Base-by-base conservation (phyloP, 2,113 vertebrate species). In the Danionella cerebrum region DNA sequence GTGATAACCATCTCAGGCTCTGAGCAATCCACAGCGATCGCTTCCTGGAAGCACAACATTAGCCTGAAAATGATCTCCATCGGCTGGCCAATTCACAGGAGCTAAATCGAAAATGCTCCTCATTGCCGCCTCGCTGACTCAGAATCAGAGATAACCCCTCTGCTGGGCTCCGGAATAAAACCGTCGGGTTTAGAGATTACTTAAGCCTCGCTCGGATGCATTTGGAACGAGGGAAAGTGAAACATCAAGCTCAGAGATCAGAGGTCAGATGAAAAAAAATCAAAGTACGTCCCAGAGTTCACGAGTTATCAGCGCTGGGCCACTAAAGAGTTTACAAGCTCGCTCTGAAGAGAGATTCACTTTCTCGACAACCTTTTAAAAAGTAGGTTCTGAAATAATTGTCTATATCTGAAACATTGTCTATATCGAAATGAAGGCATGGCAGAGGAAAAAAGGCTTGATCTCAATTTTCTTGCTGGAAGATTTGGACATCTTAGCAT, bases 1-100 rank as follows among this genome's bases (percentile, higher is more conserved):
- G 62, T 5, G 62, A 69, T 66, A 69, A 76, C 62, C 51, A 62
- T 31, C 16, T 36, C 47, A 50, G 70, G 31, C 60, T 69, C 66
- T 18, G 60, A 72, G 73, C 73, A 72, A 74, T 76, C 78, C 71
- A 52, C 73, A 67, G 69, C 55, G 63, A 75, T 76, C 68, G 72
- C 60, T 50, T 48, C 16, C n/a, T 31, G 69, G 67, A 76, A 74
- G 55, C 53, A 76, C 74, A 75, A 68, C 69, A 76, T 72, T 68
- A 65, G 42, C 47, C 67, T 19, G 65, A 72, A 68, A 71, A 71
- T 68, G 67, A 73, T 79, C 60, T 72, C 65, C 65, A 47, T 52
- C 53, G 55, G 65, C 65, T 66, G 25, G 54, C 54, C 70, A 75
- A 74, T 78, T 80, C 74, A 45, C 71, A 44, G 62, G 42, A 58